Conservation (phyloP, 2,888 invertebrate genomes). For the Paralinhomoeus sp. region DNA sequence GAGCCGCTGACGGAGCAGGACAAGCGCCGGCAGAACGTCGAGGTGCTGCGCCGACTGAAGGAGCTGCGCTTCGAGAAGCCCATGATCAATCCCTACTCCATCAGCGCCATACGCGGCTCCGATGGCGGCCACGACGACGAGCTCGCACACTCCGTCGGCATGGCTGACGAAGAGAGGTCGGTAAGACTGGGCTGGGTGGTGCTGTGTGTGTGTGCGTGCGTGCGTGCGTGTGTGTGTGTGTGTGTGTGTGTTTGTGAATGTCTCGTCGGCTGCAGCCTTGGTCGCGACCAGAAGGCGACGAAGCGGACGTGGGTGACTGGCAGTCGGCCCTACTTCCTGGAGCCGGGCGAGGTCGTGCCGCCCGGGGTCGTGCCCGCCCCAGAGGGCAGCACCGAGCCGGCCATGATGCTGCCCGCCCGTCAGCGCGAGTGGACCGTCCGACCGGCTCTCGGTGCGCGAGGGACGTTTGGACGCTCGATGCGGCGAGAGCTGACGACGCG, state of each 20-base stretch:
- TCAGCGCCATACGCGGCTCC: neutral
- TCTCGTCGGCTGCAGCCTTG: neutral
- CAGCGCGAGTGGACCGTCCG: neutral
- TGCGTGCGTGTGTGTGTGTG: no score
- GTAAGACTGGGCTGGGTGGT: no score
- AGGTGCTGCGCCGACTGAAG: neutral
- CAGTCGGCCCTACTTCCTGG: neutral
- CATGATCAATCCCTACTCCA: constrained; percentile 1
- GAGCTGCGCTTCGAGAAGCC: constrained; percentile 1
- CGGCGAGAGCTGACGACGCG: no score
- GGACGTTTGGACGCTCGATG: no score
- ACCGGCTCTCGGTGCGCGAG: neutral
- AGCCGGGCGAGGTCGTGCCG: constrained; percentile 3
- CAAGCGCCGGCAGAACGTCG: neutral
- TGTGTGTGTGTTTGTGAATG: neutral
- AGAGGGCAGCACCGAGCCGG: neutral
- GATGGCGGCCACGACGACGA: neutral
- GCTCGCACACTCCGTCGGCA: neutral
- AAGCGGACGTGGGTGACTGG: neutral
- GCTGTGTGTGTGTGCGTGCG: no score
- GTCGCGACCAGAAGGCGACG: neutral
- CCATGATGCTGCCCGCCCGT: neutral
- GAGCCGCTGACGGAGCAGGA: neutral
- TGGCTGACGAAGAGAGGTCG: neutral
- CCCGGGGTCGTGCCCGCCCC: neutral